These are phyloP conservation scores for Carcharodon carcharias DNA, from an alignment of 2,797 vertebrate genomes.

Conservation along the genomic window DNA sequence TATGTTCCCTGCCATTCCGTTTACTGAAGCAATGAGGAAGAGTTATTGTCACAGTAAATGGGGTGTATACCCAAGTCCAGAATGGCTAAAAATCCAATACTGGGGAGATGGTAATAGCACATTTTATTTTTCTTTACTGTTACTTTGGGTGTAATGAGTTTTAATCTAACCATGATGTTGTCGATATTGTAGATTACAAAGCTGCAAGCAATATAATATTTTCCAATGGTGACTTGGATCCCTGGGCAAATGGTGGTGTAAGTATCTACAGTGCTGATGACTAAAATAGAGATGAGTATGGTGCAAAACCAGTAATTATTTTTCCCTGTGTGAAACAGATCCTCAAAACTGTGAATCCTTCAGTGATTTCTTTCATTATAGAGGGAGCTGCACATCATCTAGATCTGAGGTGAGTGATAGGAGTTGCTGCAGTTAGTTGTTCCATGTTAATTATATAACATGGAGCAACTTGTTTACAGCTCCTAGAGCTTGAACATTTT, in stretches of 20 bases:
- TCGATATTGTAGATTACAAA: constrained; percentile 60
- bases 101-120: constrained; percentile 68
- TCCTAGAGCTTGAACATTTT: no score
- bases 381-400: constrained; percentile 84
- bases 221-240: constrained; percentile 89
- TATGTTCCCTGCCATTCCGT: constrained; percentile 78
- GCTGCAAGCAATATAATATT: constrained; percentile 85
- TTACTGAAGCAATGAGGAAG: constrained; percentile 60
- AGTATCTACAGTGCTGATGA: constrained; percentile 42
- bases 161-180: neutral
- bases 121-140: neutral
- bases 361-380: constrained; percentile 68
- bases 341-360: constrained; percentile 63
- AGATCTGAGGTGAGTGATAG: constrained; percentile 72
- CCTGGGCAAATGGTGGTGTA: constrained; percentile 89
- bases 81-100: constrained; percentile 73
- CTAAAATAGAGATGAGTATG: neutral
- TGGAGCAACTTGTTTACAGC: no score
- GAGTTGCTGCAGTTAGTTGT: neutral
- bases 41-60: constrained; percentile 72
- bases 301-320: neutral
- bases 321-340: constrained; percentile 55
- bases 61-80: constrained; percentile 63
- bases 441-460: neutral
- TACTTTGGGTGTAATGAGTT: neutral